These are phyloP conservation scores for Schizothorax lantsangensis DNA, from an alignment of 2,797 vertebrate species.

Conservation along the genomic window DNA sequence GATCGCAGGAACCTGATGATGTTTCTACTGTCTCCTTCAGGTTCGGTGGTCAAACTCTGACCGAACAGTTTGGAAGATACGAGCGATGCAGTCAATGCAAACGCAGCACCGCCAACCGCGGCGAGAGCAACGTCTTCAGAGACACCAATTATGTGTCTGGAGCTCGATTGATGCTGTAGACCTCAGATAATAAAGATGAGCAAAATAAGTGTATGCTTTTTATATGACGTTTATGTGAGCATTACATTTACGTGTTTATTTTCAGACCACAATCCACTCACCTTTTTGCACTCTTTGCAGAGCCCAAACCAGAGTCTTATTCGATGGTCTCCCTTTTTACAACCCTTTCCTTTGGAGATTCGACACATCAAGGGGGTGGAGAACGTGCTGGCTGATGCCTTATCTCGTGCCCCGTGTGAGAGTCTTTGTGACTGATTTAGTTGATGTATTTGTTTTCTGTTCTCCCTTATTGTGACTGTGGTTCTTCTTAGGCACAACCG, in stretches of 20 bases:
- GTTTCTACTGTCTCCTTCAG: constrained; percentile 64
- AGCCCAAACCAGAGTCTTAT: no score
- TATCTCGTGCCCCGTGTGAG: no score
- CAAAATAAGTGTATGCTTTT: constrained; percentile 12
- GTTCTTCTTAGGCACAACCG: no score
- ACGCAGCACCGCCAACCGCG: constrained; percentile 71
- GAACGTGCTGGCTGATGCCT: no score
- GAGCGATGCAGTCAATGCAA: constrained; percentile 80
- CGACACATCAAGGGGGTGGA: no score
- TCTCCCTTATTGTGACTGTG: no score
- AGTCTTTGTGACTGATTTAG: no score
- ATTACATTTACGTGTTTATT: background rate
- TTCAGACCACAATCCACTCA: no score
- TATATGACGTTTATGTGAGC: background rate
- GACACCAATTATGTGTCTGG: constrained; percentile 74
- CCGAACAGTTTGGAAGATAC: constrained; percentile 80
- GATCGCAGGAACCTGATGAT: background rate
- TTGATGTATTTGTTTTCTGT: no score
- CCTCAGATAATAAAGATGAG: background rate
- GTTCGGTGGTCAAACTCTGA: constrained; percentile 77
- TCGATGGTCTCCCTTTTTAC: no score
- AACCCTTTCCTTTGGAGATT: no score
- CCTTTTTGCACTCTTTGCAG: no score
- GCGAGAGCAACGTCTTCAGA: constrained; percentile 80
- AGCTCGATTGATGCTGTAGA: constrained; percentile 77